Conservation (phyloP, 2,888 invertebrate species). For the Hypolimnas misippus region DNA sequence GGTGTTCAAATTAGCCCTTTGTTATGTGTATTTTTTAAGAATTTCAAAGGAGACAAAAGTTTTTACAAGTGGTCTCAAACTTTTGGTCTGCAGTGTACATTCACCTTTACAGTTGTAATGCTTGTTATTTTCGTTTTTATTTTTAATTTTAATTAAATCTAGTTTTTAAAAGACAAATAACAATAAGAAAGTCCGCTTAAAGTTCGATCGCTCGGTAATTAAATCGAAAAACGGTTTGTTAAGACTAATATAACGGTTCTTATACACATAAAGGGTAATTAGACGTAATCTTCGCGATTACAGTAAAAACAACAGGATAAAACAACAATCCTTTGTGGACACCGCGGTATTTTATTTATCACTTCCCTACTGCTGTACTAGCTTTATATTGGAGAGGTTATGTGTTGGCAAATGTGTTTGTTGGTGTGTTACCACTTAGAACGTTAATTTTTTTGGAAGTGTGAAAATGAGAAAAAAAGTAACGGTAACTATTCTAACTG, state of each 20-base stretch:
- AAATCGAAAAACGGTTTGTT: background rate
- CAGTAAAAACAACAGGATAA: conserved; percentile 27
- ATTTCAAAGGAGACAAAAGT: no score
- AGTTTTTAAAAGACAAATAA: background rate
- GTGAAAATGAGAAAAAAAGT: no score
- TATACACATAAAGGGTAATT: conserved; percentile 15
- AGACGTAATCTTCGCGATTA: conserved; percentile 2
- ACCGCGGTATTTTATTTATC: conserved; percentile 26
- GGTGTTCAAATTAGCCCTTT: no score
- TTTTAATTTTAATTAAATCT: background rate
- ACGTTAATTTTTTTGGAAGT: no score
- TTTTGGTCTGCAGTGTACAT: no score
- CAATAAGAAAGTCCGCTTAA: background rate
- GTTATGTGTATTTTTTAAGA: no score
- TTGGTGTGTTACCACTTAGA: no score
- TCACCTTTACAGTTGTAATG: no score
- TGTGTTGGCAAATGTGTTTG: no score
- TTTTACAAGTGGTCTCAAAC: no score
- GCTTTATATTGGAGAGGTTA: background rate
- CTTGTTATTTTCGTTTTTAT: no score
- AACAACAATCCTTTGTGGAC: conserved; percentile 26
- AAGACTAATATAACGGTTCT: conserved; percentile 19
- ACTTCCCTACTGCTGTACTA: conserved; percentile 9
- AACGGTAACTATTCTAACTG: no score
- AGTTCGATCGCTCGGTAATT: background rate